Evolutionary conservation across 2,113 vertebrate genomes (phyloP), one percentile per base, ranked within the genome.

Genomic region (Ceyx cyanopectus): DNA sequence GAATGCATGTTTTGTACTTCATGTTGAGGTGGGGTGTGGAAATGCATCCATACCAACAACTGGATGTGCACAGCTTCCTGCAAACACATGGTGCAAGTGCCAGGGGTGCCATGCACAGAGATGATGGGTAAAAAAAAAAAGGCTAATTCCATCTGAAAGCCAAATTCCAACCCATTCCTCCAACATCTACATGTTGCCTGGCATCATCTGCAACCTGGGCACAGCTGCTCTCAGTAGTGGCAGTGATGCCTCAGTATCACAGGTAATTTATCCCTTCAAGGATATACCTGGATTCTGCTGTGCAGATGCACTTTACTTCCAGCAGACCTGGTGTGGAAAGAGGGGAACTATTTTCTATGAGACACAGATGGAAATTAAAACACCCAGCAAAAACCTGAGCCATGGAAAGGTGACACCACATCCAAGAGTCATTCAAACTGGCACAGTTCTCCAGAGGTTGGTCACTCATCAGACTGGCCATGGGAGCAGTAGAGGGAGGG

Each of bases 351-450:
- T 53, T 94, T 92, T 46, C 43, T 61, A 90, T 45, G 81, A 93
- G 92, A 95, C 87, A 94, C 77, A 95, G 37, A 91, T 81, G 91
- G 75, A 90, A 96, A 95, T 90, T 62, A 93, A 95, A 95, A 95
- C 91, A 96, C 90, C 61, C 84, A 85, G 91, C 91, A 95, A 96
- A 89, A 96, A 86, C 93, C 86, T 95, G 89, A 95, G 92, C 94
- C 95, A 97, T 94, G 93, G 92, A 94, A 95, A 96, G 93, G 89
- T 96, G 92, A 93, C 90, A 95, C 85, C 79, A 94, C 92, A 96
- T 90, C 90, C 89, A 95, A 96, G 96, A 95, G 94, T 85, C 85
- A 97, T 72, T 96, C 92, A 95, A 92, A 95, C 53, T 91, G 92
- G 92, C 89, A 94, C 79, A 92, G 94, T 2, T 92, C 93, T 96